Conservation (phyloP, 2,888 invertebrate genomes). For the Platypus cylindrus region DNA sequence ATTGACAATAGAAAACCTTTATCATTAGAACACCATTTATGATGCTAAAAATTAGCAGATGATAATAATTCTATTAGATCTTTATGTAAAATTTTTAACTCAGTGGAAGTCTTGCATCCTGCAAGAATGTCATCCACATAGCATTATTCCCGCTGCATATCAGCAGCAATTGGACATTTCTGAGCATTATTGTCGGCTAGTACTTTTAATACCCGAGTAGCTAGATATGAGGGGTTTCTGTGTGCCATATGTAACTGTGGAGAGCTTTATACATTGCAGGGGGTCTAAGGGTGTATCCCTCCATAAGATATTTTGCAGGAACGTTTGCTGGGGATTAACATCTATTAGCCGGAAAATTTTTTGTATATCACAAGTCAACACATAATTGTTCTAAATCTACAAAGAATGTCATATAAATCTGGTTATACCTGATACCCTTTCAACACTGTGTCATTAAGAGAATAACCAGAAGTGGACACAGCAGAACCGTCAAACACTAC, state of each 20-base stretch:
- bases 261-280: conserved; percentile 7
- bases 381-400: conserved; percentile 6
- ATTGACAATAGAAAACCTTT: neutral
- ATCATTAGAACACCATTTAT: conserved; percentile 9
- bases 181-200: conserved; percentile 1
- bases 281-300: conserved; percentile 5
- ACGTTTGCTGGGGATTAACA: conserved; percentile 6
- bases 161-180: conserved; percentile 5
- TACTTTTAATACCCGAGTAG: conserved; percentile 6
- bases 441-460: conserved; percentile 5
- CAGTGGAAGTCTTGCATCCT: conserved; percentile 2
- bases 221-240: conserved; percentile 8
- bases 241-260: conserved; percentile 8
- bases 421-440: too few relatives aligned
- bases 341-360: conserved; percentile 11
- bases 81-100: neutral
- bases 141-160: conserved; percentile 5
- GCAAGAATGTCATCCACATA: conserved; percentile 11
- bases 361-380: conserved; percentile 8
- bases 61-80: conserved; percentile 1
- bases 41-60: conserved; percentile 3
- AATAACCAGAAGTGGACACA: conserved; percentile 3
- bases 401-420: too few relatives aligned
- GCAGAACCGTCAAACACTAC: too few relatives aligned
- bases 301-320: conserved; percentile 12